Evolutionary conservation across 2,888 invertebrate species (phyloP).

Genomic region (Melieria omissa): DNA sequence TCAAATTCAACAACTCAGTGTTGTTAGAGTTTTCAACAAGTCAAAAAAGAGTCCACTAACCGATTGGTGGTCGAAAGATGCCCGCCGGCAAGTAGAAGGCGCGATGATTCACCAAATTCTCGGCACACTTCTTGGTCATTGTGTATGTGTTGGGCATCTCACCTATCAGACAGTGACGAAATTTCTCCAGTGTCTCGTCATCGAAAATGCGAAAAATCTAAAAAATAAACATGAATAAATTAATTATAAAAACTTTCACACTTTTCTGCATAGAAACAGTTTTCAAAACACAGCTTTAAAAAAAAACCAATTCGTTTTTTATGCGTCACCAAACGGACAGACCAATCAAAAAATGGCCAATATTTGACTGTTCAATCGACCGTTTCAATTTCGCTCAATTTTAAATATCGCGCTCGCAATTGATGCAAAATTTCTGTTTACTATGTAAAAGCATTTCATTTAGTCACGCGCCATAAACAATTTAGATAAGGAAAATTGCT

Average conservation of each 20-base stretch:
- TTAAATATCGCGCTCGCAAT: not conserved
- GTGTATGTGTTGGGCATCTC: slow-evolving; percentile 68
- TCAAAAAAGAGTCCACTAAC: slow-evolving; percentile 57
- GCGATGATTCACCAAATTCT: slow-evolving; percentile 66
- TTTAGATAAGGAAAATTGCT: slow-evolving; percentile 12
- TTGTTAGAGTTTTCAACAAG: too few relatives aligned
- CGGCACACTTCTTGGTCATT: slow-evolving; percentile 67
- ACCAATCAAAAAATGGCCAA: too few relatives aligned
- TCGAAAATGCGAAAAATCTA: slow-evolving; percentile 65
- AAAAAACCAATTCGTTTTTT: too few relatives aligned
- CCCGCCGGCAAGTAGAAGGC: slow-evolving; percentile 65
- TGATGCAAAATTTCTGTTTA: not conserved
- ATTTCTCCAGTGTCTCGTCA: slow-evolving; percentile 63
- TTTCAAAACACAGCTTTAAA: too few relatives aligned
- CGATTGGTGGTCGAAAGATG: slow-evolving; percentile 66
- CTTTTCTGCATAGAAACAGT: too few relatives aligned
- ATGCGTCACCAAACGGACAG: too few relatives aligned
- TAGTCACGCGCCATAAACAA: not conserved
- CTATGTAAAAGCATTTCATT: slow-evolving; percentile 3
- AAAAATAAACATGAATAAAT: slow-evolving; percentile 8
- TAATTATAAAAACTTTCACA: not conserved
- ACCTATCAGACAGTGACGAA: slow-evolving; percentile 64
- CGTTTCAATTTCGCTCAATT: too few relatives aligned
- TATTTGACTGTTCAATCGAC: too few relatives aligned
- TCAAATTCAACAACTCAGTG: too few relatives aligned